Evolutionary conservation across 2,888 invertebrate species (phyloP).

Genomic region (Athalia circularis): DNA sequence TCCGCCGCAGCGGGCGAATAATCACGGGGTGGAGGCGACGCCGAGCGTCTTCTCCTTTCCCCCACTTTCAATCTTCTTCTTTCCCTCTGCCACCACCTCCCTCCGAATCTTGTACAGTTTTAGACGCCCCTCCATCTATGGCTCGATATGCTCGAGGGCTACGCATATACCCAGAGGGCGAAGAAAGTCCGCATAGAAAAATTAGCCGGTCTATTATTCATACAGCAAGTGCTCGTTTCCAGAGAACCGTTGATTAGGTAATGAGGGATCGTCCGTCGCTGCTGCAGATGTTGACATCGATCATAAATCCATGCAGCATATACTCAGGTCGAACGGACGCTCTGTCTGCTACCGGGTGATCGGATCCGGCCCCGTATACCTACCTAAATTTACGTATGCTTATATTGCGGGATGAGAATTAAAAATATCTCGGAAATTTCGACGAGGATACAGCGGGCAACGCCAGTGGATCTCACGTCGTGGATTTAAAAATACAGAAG

Average conservation of each 20-base stretch:
- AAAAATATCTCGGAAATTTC: constrained; percentile 28
- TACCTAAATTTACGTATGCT: constrained; percentile 20
- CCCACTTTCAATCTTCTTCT: background rate
- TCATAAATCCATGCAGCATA: background rate
- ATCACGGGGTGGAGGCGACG: constrained; percentile 2
- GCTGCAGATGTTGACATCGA: background rate
- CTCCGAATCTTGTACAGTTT: background rate
- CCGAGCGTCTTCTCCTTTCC: background rate
- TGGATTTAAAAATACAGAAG: constrained; percentile 33
- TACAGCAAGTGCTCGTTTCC: too few relatives aligned
- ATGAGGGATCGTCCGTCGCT: background rate
- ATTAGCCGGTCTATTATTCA: too few relatives aligned
- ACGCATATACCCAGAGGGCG: background rate
- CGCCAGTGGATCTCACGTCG: constrained; percentile 32
- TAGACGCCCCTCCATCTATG: constrained; percentile 38
- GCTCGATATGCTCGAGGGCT: constrained; percentile 30
- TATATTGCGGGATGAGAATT: constrained; percentile 27
- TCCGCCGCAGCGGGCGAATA: background rate
- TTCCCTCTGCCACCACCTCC: background rate
- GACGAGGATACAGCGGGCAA: background rate
- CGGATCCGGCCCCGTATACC: too few relatives aligned
- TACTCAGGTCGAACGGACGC: too few relatives aligned
- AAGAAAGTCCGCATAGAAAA: background rate
- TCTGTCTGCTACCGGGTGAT: too few relatives aligned
- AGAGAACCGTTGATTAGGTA: background rate